A percentile compares a stretch with the other conserved stretches of the same genome.
These are phyloP conservation scores for Macrochelys suwanniensis DNA, from an alignment of 2,797 vertebrate genomes.

Conservation along the genomic window DNA sequence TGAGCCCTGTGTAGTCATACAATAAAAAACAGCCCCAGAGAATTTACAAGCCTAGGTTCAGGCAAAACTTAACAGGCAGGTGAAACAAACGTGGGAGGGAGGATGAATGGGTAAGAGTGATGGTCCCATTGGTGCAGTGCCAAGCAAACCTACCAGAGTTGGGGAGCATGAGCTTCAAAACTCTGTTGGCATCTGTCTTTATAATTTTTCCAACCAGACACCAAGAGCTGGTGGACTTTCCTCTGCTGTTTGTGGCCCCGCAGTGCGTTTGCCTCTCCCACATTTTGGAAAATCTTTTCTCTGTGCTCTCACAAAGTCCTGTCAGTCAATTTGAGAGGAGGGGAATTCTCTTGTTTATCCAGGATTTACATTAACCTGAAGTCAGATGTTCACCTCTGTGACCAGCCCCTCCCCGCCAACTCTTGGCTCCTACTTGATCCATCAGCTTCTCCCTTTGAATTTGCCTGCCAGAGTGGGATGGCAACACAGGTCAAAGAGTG, in stretches of 20 bases:
- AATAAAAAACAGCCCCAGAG: neutral
- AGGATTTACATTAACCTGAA: neutral
- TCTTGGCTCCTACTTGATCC: neutral
- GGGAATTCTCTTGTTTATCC: neutral
- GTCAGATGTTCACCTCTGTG: neutral
- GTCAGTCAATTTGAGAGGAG: neutral
- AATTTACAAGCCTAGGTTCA: neutral
- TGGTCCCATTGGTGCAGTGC: neutral
- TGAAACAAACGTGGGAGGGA: neutral
- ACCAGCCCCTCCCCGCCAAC: neutral
- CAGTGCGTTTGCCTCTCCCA: neutral
- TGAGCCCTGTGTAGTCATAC: neutral
- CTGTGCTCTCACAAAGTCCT: neutral
- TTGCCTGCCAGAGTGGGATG: neutral
- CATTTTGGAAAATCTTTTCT: neutral
- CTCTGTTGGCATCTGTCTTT: neutral
- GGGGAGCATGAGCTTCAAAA: neutral
- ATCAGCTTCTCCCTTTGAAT: neutral
- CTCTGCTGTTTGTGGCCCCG: neutral
- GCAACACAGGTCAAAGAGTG: neutral
- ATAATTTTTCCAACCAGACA: neutral
- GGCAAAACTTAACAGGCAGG: neutral
- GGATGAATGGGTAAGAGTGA: rapidly evolving
- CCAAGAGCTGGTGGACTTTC: neutral
- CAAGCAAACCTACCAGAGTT: neutral